These are phyloP conservation scores for Sylvilagus floridanus DNA, from an alignment of 2,797 vertebrate species.

Conservation along the genomic window DNA sequence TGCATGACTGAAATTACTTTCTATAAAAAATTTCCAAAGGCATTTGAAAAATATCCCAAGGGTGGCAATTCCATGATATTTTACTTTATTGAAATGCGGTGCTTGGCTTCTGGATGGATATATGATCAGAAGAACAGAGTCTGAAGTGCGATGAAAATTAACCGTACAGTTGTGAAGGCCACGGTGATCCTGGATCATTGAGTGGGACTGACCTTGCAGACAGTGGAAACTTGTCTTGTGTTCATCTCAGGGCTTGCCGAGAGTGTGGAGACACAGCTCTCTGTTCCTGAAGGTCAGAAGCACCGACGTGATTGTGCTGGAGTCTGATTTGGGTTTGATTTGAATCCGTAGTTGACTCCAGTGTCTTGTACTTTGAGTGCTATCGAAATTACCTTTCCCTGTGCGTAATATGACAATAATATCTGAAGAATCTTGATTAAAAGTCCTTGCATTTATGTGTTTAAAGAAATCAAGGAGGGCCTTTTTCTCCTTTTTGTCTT, in stretches of 20 bases:
- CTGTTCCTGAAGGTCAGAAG: slow-evolving; percentile 14
- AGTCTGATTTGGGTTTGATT: slow-evolving; percentile 50
- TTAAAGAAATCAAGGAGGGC: not conserved
- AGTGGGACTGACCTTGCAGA: slow-evolving; percentile 40
- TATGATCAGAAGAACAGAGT: slow-evolving; percentile 46
- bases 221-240: not conserved
- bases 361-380: slow-evolving; percentile 44
- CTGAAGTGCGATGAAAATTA: slow-evolving; percentile 42
- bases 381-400: slow-evolving; percentile 21
- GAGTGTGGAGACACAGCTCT: not conserved
- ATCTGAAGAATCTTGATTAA: slow-evolving; percentile 18
- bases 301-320: slow-evolving; percentile 19
- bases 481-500: not conserved
- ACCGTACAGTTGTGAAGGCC: not conserved
- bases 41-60: slow-evolving; percentile 66
- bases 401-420: not conserved
- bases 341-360: slow-evolving; percentile 42
- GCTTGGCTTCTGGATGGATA: slow-evolving; percentile 52
- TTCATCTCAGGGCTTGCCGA: slow-evolving; percentile 17
- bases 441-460: slow-evolving; percentile 49
- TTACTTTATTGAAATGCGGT: slow-evolving; percentile 65
- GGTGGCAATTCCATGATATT: slow-evolving; percentile 50
- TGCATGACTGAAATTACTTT: slow-evolving; percentile 62
- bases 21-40: slow-evolving; percentile 63
- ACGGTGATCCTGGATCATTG: slow-evolving; percentile 18